Evolutionary conservation across 1,140 invertebrate species (phyloP).

Genomic region (Marisa cornuarietis): DNA sequence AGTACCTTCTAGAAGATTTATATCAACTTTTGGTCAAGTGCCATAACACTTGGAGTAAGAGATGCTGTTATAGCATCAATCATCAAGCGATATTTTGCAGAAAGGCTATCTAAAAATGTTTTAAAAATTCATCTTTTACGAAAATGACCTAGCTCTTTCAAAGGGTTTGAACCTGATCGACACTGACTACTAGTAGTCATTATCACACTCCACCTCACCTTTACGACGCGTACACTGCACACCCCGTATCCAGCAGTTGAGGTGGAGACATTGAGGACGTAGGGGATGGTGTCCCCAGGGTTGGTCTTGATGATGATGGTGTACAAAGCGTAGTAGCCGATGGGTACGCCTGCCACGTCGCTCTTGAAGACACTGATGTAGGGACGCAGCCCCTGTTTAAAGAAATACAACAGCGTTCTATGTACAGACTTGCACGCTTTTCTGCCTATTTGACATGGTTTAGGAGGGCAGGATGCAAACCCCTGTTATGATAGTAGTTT

Average conservation of each 20-base stretch:
- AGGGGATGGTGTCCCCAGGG: conserved; percentile 11
- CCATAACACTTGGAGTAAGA: too few species aligned
- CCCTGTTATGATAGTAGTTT: too few species aligned
- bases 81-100: too few species aligned
- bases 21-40: too few species aligned
- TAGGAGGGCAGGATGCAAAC: too few species aligned
- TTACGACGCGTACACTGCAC: conserved; percentile 24
- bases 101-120: too few species aligned
- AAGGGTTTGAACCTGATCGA: not conserved
- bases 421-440: too few species aligned
- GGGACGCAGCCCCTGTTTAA: not conserved
- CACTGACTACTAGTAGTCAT: not conserved
- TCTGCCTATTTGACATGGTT: too few species aligned
- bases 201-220: not conserved
- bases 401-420: not conserved
- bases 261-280: conserved; percentile 18
- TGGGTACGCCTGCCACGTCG: conserved; percentile 14
- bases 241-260: conserved; percentile 28
- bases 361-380: conserved; percentile 8
- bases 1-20: too few species aligned
- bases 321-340: conserved; percentile 8
- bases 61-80: too few species aligned
- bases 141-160: too few species aligned
- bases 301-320: conserved; percentile 25
- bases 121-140: too few species aligned